Base-by-base conservation (phyloP, 2,113 vertebrate species). In the Neodontobutis hainanensis region DNA sequence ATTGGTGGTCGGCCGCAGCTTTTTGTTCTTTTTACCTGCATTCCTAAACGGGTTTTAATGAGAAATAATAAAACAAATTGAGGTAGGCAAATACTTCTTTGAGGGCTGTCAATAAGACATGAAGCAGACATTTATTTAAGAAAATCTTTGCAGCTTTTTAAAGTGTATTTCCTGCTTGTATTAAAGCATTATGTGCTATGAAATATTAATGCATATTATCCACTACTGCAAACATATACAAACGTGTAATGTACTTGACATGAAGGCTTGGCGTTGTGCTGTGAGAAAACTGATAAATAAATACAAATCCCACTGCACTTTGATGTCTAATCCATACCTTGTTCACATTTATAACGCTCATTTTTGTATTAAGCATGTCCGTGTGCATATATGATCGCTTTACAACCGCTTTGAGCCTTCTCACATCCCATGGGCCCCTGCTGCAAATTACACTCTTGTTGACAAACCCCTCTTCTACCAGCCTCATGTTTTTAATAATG, bases 261-360 rank as follows among this genome's bases (percentile, higher is more conserved):
- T 64, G 40, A 67, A 56, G 40, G 0, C 8, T 15, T 57, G 38
- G 49, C 8, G 64, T 48, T 15, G 14, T 63, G 49, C 36, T 59
- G 1, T 27, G 19, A 27, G 19, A 27, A 3, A 27, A 27, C 19
- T 27, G 19, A 27, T 27, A 27, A 27, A 27, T 27, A 44, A 34
- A 15, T 2, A 5, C 42, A 86, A 83, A 85, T 86, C 76, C 75
- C 46, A 7, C 4, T 0, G 4, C 70, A 70, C 65, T 82, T 82
- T 79, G 65, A 73, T 73, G 77, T 84, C 77, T 79, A 87, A 85
- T 83, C 70, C 83, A 65, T 2, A 11, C 48, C 62, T 59, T 55
- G 38, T 65, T 66, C 27, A 40, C 55, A 35, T 15, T 42, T 63
- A n/a, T 7, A 46, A 68, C 40, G 60, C 48, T 34, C 59, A 57